These are phyloP conservation scores for Heteronetta atricapilla DNA, from an alignment of 2,113 vertebrate species.

Conservation along the genomic window DNA sequence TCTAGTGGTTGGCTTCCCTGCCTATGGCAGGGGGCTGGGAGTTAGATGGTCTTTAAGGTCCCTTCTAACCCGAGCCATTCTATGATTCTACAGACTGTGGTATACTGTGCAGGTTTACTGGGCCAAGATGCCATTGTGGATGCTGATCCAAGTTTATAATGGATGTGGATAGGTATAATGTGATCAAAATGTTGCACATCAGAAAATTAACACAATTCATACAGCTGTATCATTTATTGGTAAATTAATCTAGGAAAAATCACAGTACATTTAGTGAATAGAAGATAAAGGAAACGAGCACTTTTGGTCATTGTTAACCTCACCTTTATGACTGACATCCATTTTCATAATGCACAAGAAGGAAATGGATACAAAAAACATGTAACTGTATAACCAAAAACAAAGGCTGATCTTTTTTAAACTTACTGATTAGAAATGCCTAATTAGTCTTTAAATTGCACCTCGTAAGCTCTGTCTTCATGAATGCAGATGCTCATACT, in stretches of 20 bases:
- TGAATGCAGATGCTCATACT: neutral
- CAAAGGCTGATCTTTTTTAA: neutral
- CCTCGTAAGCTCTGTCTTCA: neutral
- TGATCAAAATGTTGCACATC: neutral
- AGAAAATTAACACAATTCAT: neutral
- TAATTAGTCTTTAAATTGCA: neutral
- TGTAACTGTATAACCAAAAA: neutral
- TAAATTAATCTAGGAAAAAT: neutral
- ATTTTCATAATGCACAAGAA: neutral
- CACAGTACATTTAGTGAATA: neutral
- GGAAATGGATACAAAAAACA: neutral
- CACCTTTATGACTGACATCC: neutral
- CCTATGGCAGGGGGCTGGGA: too few relatives aligned
- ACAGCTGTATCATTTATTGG: neutral
- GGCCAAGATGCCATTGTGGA: neutral
- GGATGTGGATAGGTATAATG: neutral
- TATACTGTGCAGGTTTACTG: neutral
- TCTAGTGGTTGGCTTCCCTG: too few relatives aligned
- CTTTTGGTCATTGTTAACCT: neutral
- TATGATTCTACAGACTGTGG: neutral
- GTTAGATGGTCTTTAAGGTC: too few relatives aligned
- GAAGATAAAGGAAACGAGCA: neutral
- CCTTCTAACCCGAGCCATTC: too few relatives aligned
- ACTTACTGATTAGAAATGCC: neutral
- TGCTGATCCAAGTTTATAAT: neutral